Base-by-base conservation (phyloP, 1,140 invertebrate genomes). In the Drusus annulatus region DNA sequence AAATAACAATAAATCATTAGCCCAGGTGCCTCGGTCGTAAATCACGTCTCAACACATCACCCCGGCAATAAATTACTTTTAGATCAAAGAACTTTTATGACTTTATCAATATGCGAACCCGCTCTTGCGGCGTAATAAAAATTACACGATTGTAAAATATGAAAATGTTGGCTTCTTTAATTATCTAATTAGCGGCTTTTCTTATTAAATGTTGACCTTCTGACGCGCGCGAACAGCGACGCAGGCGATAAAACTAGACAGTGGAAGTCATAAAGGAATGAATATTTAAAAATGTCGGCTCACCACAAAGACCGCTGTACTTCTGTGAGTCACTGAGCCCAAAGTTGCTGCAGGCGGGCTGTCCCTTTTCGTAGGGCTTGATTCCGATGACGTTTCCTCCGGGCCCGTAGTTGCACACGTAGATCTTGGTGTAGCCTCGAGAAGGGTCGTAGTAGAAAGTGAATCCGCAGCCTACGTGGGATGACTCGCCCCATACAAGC, bases 351-450 rank as follows among this genome's bases (percentile, higher is more conserved):
- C 95, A 96, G 56, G 93, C 91, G 19, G 94, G 94, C 85, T 91
- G 91, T 52, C 95, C 95, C 77, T 92, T 92, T 86, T 93, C 91
- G 87, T 96, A 96, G 10, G 95, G 94, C 76, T 92, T 91, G 81
- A 91, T 91, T 65, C 94, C 94, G 68, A 94, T 90, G 50, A 96
- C 92, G 84, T 96, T 96, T 75, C 95, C 95, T 81, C 93, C 94
- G 10, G 95, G 94, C 76, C 95, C 95, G 85, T 96, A 96, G 89
- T 96, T 96, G 90, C 95, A 96, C 15, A 96, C 93, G 86, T 96
- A 96, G 74, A 95, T 91, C 87, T 96, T 96, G 76, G 93, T 94
- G 86, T 94, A 95, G 58, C 94, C 94, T 80, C 91, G 87, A 2
- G 88, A 80, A 1, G 91, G 90, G 80, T 95, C 94, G 82, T 93